phyloP scores from a whole-genome alignment of 1,140 invertebrate species.

The Aphelinus atriplicis region DNA sequence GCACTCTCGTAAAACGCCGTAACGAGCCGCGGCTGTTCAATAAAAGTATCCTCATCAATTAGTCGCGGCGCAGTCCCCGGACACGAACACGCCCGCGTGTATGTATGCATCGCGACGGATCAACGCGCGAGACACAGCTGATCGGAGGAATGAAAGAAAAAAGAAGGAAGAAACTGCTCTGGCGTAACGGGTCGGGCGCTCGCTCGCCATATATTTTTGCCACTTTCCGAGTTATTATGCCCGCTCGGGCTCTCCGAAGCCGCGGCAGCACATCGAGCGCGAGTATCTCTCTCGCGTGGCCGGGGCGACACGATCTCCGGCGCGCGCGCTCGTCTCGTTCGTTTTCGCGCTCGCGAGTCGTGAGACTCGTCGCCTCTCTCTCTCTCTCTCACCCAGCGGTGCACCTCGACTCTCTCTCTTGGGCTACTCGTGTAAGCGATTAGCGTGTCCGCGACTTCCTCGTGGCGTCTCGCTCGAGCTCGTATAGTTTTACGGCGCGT shows the following conservation, averaged over 20 bases:
- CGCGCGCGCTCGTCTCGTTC: background rate
- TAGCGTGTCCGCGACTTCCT: conserved; percentile 34
- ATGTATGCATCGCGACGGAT: too few relatives aligned
- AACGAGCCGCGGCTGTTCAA: too few relatives aligned
- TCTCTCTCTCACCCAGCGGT: background rate
- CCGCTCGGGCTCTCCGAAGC: background rate
- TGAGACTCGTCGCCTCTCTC: conserved; percentile 7
- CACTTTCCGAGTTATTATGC: conserved; percentile 34
- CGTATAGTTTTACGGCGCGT: conserved; percentile 27
- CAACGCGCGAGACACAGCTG: too few relatives aligned
- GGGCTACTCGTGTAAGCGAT: conserved; percentile 29
- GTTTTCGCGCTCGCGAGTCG: background rate
- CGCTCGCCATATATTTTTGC: conserved; percentile 11
- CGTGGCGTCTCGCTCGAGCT: conserved; percentile 15
- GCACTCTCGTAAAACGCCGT: too few relatives aligned
- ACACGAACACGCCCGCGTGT: too few relatives aligned
- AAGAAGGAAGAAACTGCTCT: too few relatives aligned
- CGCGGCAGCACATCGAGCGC: too few relatives aligned
- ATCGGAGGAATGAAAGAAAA: too few relatives aligned
- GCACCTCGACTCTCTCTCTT: too few relatives aligned
- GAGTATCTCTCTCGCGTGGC: background rate
- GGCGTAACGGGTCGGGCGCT: too few relatives aligned
- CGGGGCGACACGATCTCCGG: background rate
- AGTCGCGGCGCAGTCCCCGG: too few relatives aligned
- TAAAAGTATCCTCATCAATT: too few relatives aligned